Evolutionary conservation across 2,797 vertebrate genomes (phyloP).

Genomic region (Notamacropus eugenii): DNA sequence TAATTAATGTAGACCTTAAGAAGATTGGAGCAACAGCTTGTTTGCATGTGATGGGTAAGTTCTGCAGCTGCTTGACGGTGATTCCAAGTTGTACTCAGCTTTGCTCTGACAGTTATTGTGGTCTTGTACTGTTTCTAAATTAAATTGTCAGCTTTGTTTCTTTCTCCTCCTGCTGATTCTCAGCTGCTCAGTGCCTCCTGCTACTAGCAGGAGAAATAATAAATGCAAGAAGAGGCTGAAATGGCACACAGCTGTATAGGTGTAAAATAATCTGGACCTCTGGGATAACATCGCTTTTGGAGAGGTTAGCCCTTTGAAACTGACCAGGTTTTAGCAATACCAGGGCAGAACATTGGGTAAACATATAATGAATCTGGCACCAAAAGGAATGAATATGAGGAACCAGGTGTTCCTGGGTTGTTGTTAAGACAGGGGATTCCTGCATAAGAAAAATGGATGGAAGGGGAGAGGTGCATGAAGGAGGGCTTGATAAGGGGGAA

Average conservation of each 20-base stretch:
- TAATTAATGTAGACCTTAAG: not conserved
- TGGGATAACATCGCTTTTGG: not conserved
- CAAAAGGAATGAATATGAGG: not conserved
- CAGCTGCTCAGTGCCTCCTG: constrained; percentile 53
- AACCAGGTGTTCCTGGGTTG: not conserved
- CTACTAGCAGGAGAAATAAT: constrained; percentile 13
- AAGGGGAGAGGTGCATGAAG: not conserved
- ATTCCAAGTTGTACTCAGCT: constrained; percentile 1
- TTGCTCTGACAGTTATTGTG: constrained; percentile 47
- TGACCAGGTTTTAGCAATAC: constrained; percentile 21
- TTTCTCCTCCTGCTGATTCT: constrained; percentile 61
- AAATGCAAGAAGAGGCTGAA: constrained; percentile 46
- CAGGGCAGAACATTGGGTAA: constrained; percentile 36
- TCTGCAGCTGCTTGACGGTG: constrained; percentile 48
- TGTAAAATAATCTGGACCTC: not conserved
- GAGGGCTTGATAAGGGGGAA: not conserved
- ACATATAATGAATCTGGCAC: constrained; percentile 48
- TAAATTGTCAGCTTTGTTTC: constrained; percentile 52
- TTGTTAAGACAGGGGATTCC: not conserved
- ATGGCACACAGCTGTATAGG: constrained; percentile 38
- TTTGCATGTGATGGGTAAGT: constrained; percentile 37
- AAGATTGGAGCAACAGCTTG: not conserved
- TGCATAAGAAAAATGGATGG: not conserved
- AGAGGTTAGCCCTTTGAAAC: constrained; percentile 21
- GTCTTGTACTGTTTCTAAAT: constrained; percentile 56